Evolutionary conservation across 2,888 invertebrate species (phyloP), one percentile per base, ranked within the genome.

Genomic region (Morpho deidamia): DNA sequence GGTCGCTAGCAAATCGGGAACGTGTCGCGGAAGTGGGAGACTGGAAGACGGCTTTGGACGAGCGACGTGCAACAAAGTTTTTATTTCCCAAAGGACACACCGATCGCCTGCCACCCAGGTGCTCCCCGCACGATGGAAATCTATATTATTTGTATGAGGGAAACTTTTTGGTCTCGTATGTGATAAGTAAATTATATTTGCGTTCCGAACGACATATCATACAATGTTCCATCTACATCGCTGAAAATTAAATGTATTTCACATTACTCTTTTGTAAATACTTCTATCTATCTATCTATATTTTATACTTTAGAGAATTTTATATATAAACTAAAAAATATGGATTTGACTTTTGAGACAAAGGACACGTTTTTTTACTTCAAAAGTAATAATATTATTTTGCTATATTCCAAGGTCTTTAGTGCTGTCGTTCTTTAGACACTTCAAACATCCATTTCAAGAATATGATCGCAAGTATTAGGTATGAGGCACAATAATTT

Each of bases 21-120:
- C 81, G 80, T 80, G 83, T 84, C 78, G 74, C 69, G 75, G 70
- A 71, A 70, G 70, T 63, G 65, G 67, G 73, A 78, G 81, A 81
- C 76, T 78, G 83, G 81, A 80, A 80, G 83, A 81, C 81, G 85
- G 86, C 81, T 83, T 83, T 83, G 85, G 83, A 82, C 83, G 81
- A 79, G 85, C 83, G 87, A 84, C 85, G 85, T 83, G 86, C 85
- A 82, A 85, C 85, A 88, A 89, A 89, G 83, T 88, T 89, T 88
- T 88, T 88, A 88, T 88, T 89, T 89, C 88, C 88, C 89, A 59
- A 51, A 88, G 83, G 89, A 78, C 78, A 76, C 82, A 86, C 87
- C 87, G 87, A 87, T 88, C 88, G 86, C 76, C 77, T 72, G 79
- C 82, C 84, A 83, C 86, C 78, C 87, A 87, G 87, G 87, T 87